Base-by-base conservation (phyloP, 1,140 invertebrate species). In the Philotrypesis tridentata region DNA sequence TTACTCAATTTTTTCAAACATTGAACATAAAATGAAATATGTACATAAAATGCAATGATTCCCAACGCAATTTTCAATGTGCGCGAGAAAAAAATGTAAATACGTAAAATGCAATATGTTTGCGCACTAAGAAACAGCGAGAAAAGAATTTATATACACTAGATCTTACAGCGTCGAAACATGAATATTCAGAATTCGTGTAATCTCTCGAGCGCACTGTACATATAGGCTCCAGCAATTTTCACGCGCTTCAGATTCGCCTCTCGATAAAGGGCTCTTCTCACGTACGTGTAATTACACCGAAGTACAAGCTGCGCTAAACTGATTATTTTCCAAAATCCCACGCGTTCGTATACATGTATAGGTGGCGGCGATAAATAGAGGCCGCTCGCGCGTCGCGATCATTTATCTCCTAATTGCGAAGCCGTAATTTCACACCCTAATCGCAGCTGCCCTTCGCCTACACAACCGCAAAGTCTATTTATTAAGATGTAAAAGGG, bases 101-200 rank as follows among this genome's bases (percentile, higher is more conserved):
- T 21, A 17, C 17, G 48, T 17, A n/a, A 55, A 17, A 55, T 4
- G n/a, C 7, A 55, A 55, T 7, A 55, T n/a, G n/a, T n/a, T n/a
- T n/a, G 48, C 14, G 14, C 17, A 55, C n/a, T 55, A 55, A 55
- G 48, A 55, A 55, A 55, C 21, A 21, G 21, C 48, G 17, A 55
- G 48, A 55, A 55, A 55, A 55, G 0, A 21, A 17, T 8, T 0
- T 7, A n/a, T 3, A 48, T 17, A 55, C 5, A 33, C 31, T 70
- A n/a, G 29, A 23, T 37, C 8, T 5, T 17, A 29, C 27, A 70
- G 21, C 17, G 21, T 0, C 67, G 0, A n/a, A 11, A 14, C 40
- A 73, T 73, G 71, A 73, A 73, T 73, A 73, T 73, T 55, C 71
- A 73, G 7, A 73, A 65, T n/a, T 40, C 40, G 40, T n/a, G 71